These are phyloP conservation scores for Diacarnus erythraeanus DNA, from an alignment of 37 sponge, comb jelly and placozoan species.

Conservation along the genomic window DNA sequence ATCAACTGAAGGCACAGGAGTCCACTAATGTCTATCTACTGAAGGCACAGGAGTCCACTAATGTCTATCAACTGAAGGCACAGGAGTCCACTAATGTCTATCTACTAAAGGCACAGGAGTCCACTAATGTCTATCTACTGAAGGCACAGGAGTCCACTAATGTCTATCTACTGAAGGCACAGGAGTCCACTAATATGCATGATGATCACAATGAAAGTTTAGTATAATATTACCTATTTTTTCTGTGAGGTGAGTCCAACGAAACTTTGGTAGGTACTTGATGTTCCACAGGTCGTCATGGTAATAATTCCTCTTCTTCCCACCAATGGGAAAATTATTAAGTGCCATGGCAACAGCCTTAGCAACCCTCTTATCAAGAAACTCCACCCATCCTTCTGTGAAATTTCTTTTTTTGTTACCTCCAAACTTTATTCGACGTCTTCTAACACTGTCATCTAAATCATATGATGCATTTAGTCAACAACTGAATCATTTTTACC, in stretches of 20 bases:
- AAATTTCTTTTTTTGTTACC: constrained; percentile 79
- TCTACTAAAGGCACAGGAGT: too few species aligned
- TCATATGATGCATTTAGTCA: too few species aligned
- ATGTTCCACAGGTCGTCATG: constrained; percentile 97
- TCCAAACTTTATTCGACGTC: constrained; percentile 54
- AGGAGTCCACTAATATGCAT: background rate
- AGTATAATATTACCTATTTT: constrained; percentile 91
- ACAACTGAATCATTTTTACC: too few species aligned
- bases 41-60: too few species aligned
- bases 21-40: too few species aligned
- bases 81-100: too few species aligned
- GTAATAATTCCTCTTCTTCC: constrained; percentile 88
- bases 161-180: background rate
- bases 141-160: background rate
- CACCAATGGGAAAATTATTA: constrained; percentile 84
- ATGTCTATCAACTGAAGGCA: too few species aligned
- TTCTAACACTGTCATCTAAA: constrained; percentile 43
- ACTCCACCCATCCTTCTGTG: constrained; percentile 98
- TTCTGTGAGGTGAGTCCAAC: constrained; percentile 95
- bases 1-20: too few species aligned
- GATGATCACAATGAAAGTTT: too few species aligned
- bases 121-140: too few species aligned
- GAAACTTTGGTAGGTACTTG: constrained; percentile 92
- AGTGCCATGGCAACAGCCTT: constrained; percentile 78
- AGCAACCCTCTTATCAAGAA: constrained; percentile 84